These are phyloP conservation scores for Holothuria leucospilota DNA, from an alignment of 53 echinoderm and acorn worm species.

Conservation along the genomic window DNA sequence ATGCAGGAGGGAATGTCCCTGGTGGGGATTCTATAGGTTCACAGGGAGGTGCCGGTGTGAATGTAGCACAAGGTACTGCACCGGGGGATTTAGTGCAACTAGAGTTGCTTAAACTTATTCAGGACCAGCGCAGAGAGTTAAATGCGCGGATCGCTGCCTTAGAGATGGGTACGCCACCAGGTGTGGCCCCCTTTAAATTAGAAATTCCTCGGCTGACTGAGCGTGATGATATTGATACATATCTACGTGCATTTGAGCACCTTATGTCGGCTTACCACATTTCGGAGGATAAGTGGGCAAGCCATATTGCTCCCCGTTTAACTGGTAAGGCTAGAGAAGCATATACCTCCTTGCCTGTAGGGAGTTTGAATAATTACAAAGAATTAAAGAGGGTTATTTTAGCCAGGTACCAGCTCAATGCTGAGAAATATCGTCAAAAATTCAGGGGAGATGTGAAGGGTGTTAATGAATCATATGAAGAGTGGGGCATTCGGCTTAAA, in stretches of 20 bases:
- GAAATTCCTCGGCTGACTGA: too few species aligned
- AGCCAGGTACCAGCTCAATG: background rate
- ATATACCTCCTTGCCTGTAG: slow-evolving; percentile 5
- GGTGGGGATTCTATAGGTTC: too few species aligned
- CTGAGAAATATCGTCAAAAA: background rate
- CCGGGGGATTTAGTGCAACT: slow-evolving; percentile 4
- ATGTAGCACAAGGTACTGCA: background rate
- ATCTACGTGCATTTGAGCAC: background rate
- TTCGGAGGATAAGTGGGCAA: background rate
- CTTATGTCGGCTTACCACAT: background rate
- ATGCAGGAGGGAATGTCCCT: too few species aligned
- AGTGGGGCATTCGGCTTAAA: background rate
- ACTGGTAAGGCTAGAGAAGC: background rate
- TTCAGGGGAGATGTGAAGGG: slow-evolving; percentile 3
- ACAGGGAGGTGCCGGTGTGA: background rate
- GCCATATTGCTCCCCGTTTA: background rate
- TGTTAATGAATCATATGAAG: background rate
- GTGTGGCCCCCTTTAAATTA: too few species aligned
- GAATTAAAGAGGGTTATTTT: background rate
- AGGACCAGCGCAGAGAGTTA: slow-evolving; percentile 1
- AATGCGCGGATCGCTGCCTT: background rate
- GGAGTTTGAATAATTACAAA: background rate
- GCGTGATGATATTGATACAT: background rate
- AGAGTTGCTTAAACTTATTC: background rate
- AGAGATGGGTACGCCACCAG: too few species aligned